Evolutionary conservation across 2,888 invertebrate species (phyloP).

Genomic region (Synanthedon andrenaeformis): DNA sequence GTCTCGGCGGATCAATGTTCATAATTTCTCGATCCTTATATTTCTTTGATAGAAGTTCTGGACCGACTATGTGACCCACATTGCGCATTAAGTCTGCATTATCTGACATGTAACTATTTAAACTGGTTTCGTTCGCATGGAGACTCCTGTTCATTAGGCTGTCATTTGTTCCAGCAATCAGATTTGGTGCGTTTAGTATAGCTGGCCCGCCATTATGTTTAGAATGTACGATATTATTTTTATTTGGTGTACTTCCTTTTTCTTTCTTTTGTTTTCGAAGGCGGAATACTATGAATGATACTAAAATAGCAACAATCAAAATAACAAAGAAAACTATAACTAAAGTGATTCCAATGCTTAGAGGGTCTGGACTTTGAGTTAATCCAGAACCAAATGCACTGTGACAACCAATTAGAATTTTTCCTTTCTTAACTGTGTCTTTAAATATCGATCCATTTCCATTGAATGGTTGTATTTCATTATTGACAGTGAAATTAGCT

Average conservation of each 20-base stretch:
- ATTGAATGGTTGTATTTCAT: conserved; percentile 89
- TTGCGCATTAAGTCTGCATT: conserved; percentile 81
- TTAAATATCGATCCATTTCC: conserved; percentile 87
- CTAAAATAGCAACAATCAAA: conserved; percentile 86
- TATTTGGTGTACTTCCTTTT: conserved; percentile 76
- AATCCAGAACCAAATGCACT: conserved; percentile 81
- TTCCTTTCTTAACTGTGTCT: conserved; percentile 77
- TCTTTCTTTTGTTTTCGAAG: conserved; percentile 89
- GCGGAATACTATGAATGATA: conserved; percentile 93
- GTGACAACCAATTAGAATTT: conserved; percentile 80
- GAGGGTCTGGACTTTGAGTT: conserved; percentile 84
- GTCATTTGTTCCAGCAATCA: conserved; percentile 76
- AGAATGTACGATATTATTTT: conserved; percentile 78
- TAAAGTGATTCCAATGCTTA: conserved; percentile 92
- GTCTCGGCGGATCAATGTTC: conserved; percentile 77
- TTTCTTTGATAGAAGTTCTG: conserved; percentile 89
- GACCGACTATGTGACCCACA: conserved; percentile 83
- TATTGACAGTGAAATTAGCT: conserved; percentile 89
- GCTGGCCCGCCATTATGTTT: conserved; percentile 81
- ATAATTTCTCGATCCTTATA: conserved; percentile 88
- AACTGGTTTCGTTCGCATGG: conserved; percentile 77
- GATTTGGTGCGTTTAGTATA: conserved; percentile 76
- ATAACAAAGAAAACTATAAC: conserved; percentile 95
- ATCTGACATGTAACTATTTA: conserved; percentile 78
- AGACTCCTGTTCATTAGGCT: conserved; percentile 76